Percentiles rank a stretch among this genome's conserved stretches.
Conservation (phyloP, 2,888 invertebrate genomes). For the Hetaerina titia region DNA sequence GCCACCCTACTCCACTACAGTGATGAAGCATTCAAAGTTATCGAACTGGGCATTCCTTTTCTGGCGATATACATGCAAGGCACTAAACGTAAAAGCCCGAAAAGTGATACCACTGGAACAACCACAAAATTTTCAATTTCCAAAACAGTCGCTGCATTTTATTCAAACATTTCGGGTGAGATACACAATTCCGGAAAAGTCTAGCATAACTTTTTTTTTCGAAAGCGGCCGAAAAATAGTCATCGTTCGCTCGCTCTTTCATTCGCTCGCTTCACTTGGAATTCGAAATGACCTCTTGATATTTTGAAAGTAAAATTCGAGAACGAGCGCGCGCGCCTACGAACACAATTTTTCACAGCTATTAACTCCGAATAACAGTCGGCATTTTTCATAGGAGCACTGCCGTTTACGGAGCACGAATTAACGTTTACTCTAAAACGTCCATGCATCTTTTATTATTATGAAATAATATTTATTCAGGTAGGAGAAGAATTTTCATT, state of each 20-base stretch:
- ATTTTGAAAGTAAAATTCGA: constrained; percentile 64
- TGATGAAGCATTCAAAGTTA: too few relatives aligned
- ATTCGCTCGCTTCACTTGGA: constrained; percentile 38
- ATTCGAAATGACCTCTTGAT: constrained; percentile 54
- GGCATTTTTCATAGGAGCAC: neutral
- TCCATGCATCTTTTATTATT: constrained; percentile 29
- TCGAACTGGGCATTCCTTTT: too few relatives aligned
- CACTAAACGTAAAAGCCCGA: neutral
- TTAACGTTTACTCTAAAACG: constrained; percentile 16
- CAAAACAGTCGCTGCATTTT: constrained; percentile 17
- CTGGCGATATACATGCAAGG: neutral
- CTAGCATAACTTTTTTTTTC: neutral
- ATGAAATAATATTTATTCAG: constrained; percentile 36
- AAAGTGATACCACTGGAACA: neutral
- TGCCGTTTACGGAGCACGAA: neutral
- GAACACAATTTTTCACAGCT: constrained; percentile 49
- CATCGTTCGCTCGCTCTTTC: constrained; percentile 25
- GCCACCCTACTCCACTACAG: too few relatives aligned
- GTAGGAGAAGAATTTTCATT: constrained; percentile 8
- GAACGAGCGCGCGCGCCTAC: neutral
- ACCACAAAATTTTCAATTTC: neutral
- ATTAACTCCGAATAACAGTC: constrained; percentile 37
- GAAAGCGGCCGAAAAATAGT: constrained; percentile 58
- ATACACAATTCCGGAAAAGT: neutral
- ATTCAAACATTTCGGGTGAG: constrained; percentile 46